Evolutionary conservation across 2,797 vertebrate genomes (phyloP), one percentile per base, ranked within the genome.

Genomic region (Acropternis orthonyx): DNA sequence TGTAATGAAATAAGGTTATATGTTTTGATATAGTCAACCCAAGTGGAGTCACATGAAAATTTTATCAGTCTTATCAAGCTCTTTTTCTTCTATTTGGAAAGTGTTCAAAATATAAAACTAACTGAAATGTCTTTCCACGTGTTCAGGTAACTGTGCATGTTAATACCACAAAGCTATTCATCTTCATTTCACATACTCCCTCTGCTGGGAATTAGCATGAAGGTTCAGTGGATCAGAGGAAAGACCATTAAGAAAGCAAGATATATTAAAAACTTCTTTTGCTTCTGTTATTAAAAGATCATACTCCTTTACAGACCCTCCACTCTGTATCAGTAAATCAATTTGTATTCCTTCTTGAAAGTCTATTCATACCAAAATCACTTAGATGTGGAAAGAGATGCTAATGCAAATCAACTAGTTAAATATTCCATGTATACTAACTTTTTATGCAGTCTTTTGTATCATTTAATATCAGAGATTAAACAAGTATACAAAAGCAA

Each of bases 161-260:
- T 89, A 83, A 36, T 55, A 36, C 10, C 39, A 37, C 79, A 77
- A n/a, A 78, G 36, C 32, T 72, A 82, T 74, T 88, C 78, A 80
- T 74, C 62, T 92, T 85, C 62, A 44, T 81, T 95, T 94, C 79
- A 52, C 55, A 52, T 32, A 59, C 82, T 95, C 85, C 93, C 89
- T 96, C 95, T 96, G 66, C 95, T 96, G 95, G 95, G 91, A 92
- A 93, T 69, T 15, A 69, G 41, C 2, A 0, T 28, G 58, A 88
- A 91, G 23, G 39, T 78, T 92, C 89, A 81, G 58, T 28, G 41
- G 32, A 58, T 83, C 58, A 80, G 51, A 85, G 30, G 49, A 63
- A 72, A 79, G 49, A 80, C 43, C 37, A 43, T 44, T 65, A 67
- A 67, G 54, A 86, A 41, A 14, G 21, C 28, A 59, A 54, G 18